Percentiles rank a stretch among this genome's conserved stretches.
Evolutionary conservation across 1,140 invertebrate genomes (phyloP).

Genomic region (Berghia stephanieae): DNA sequence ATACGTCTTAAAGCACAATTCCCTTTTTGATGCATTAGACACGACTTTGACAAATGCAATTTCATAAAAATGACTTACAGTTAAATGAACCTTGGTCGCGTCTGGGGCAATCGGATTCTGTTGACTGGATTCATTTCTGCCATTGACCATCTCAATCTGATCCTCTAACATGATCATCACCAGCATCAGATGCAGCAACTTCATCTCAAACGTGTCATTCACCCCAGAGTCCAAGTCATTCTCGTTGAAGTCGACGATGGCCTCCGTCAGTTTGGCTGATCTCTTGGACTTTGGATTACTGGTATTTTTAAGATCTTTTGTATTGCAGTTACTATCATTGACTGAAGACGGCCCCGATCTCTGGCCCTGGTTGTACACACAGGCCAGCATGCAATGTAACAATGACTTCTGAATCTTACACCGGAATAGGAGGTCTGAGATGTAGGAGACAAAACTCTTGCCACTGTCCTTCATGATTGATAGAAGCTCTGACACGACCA

Average conservation of each 20-base stretch:
- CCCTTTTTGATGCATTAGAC: too few relatives aligned
- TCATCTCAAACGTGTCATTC: slow-evolving; percentile 81
- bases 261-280: slow-evolving; percentile 79
- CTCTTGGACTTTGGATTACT: too few relatives aligned
- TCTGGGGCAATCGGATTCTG: slow-evolving; percentile 29
- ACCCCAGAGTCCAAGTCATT: slow-evolving; percentile 71
- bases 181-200: slow-evolving; percentile 78
- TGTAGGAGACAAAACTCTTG: slow-evolving; percentile 82
- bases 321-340: too few relatives aligned
- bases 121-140: slow-evolving; percentile 28
- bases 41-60: neutral
- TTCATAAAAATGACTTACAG: slow-evolving; percentile 1
- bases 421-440: slow-evolving; percentile 81
- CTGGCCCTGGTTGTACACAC: slow-evolving; percentile 74
- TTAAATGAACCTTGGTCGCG: slow-evolving; percentile 41
- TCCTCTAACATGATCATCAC: slow-evolving; percentile 83
- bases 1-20: too few relatives aligned
- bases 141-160: slow-evolving; percentile 67
- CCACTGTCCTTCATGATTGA: slow-evolving; percentile 85
- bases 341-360: slow-evolving; percentile 17
- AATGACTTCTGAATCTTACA: slow-evolving; percentile 91
- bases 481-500: slow-evolving; percentile 81
- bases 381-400: slow-evolving; percentile 83
- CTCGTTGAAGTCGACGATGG: slow-evolving; percentile 86
- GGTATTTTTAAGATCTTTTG: too few relatives aligned